Conservation (phyloP, 1,140 invertebrate species). For the Catajapyx aquilonaris region DNA sequence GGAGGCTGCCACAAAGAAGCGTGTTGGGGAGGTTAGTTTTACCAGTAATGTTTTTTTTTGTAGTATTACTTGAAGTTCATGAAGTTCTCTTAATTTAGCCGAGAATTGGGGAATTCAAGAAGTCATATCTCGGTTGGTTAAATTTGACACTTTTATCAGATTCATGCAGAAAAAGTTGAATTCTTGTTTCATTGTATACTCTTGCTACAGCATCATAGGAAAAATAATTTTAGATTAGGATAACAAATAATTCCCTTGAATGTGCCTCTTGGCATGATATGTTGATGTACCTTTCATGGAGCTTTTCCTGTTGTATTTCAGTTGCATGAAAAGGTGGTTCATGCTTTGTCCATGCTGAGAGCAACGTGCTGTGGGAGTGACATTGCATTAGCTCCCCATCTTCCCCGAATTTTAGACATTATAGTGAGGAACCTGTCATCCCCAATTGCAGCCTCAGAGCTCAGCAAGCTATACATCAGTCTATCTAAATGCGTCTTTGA, state of each 20-base stretch:
- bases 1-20: constrained; percentile 50
- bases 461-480: constrained; percentile 35
- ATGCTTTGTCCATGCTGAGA: constrained; percentile 39
- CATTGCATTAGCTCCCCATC: neutral
- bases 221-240: too few species aligned
- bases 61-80: neutral
- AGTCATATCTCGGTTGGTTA: too few species aligned
- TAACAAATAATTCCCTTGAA: too few species aligned
- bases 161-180: too few species aligned
- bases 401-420: constrained; percentile 9
- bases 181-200: too few species aligned
- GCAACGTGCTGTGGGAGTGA: constrained; percentile 5
- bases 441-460: constrained; percentile 40
- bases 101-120: neutral
- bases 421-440: constrained; percentile 40
- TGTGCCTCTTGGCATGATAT: neutral
- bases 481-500: constrained; percentile 28
- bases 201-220: too few species aligned
- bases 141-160: too few species aligned
- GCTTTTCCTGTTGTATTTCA: constrained; percentile 19
- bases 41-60: neutral
- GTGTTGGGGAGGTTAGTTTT: constrained; percentile 31
- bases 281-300: constrained; percentile 3
- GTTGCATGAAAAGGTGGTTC: constrained; percentile 36
- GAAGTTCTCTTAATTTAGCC: neutral